Conservation (phyloP, 2,888 invertebrate genomes). For the Agrilus biguttatus region DNA sequence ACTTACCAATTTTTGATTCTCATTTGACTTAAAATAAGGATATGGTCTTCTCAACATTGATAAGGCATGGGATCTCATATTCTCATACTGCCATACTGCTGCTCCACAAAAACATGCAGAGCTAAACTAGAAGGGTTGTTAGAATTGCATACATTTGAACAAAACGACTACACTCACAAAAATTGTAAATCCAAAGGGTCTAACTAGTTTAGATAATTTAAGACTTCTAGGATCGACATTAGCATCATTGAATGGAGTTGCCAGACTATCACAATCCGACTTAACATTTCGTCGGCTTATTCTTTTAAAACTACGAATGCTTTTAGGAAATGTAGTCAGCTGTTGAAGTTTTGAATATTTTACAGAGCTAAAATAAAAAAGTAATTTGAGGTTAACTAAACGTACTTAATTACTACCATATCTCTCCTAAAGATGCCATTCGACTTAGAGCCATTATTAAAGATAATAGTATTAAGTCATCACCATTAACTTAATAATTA, state of each 20-base stretch:
- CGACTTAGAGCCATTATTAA: conserved; percentile 21
- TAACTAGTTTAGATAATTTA: conserved; percentile 35
- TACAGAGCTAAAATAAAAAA: conserved; percentile 5
- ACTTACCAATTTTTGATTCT: conserved; percentile 9
- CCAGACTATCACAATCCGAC: conserved; percentile 19
- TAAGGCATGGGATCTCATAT: conserved; percentile 39
- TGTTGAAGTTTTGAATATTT: conserved; percentile 5
- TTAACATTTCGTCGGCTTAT: conserved; percentile 13
- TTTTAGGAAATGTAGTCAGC: conserved; percentile 8
- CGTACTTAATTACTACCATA: conserved; percentile 14
- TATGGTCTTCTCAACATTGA: conserved; percentile 37
- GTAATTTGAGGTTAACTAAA: conserved; percentile 2
- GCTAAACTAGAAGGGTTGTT: conserved; percentile 22
- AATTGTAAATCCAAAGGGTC: conserved; percentile 49
- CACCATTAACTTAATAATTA: no score
- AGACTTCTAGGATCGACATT: conserved; percentile 33
- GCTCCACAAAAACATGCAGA: conserved; percentile 57
- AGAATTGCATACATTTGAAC: not conserved
- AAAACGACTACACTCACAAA: conserved; percentile 35
- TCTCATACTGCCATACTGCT: conserved; percentile 83
- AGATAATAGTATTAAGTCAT: not conserved
- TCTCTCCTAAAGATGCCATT: conserved; percentile 18
- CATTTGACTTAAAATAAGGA: conserved; percentile 34
- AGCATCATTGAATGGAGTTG: conserved; percentile 31
- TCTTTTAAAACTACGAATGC: conserved; percentile 12